These are phyloP conservation scores for Vombatus ursinus DNA, from an alignment of 2,113 vertebrate species.

Conservation along the genomic window DNA sequence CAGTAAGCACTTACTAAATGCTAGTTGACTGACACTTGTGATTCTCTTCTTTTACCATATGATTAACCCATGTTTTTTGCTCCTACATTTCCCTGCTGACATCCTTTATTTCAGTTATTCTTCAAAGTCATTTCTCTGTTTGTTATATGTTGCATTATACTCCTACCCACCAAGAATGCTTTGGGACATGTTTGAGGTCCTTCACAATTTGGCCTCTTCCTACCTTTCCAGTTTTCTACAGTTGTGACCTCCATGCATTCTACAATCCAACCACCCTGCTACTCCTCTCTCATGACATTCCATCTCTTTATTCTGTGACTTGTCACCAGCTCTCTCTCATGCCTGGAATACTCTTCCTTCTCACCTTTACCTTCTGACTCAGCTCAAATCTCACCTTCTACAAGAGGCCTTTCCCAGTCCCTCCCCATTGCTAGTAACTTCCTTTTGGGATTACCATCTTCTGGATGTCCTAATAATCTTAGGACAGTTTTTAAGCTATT, in stretches of 20 bases:
- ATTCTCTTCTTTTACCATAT: background rate
- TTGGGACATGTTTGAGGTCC: background rate
- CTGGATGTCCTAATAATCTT: background rate
- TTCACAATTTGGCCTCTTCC: background rate
- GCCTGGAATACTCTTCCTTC: background rate
- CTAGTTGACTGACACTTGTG: background rate
- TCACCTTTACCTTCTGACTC: background rate
- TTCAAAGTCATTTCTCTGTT: background rate
- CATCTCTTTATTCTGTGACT: background rate
- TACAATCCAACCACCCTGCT: too few relatives aligned
- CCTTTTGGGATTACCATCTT: background rate
- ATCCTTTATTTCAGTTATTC: background rate
- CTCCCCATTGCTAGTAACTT: background rate
- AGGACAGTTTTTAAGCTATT: background rate
- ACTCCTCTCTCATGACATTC: background rate
- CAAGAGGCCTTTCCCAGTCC: background rate
- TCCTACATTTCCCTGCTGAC: background rate
- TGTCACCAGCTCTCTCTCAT: too few relatives aligned
- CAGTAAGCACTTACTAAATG: background rate
- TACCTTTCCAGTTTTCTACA: background rate
- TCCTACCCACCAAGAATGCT: background rate
- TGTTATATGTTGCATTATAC: background rate
- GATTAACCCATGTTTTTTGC: background rate
- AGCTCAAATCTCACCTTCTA: background rate
- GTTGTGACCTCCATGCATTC: too few relatives aligned